These are phyloP conservation scores for Penaeus japonicus DNA, from an alignment of 1,140 invertebrate species.

Conservation along the genomic window DNA sequence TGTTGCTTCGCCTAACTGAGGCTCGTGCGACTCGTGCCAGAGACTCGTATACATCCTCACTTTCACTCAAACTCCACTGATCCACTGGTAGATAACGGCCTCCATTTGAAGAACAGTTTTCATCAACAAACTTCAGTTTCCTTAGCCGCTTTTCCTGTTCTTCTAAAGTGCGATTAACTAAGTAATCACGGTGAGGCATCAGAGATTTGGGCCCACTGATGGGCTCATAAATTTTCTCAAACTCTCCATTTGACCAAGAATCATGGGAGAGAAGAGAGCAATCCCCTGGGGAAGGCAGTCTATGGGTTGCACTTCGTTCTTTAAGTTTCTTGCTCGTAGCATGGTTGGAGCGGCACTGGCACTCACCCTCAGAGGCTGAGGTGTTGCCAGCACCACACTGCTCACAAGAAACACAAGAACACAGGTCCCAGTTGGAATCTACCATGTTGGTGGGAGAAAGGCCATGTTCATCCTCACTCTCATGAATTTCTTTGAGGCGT, in stretches of 20 bases:
- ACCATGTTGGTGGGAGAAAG: slow-evolving; percentile 11
- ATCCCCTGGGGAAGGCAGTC: not conserved
- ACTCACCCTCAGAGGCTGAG: slow-evolving; percentile 30
- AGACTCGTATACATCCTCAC: slow-evolving; percentile 52
- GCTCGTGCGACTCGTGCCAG: slow-evolving; percentile 34
- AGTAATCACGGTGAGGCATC: not conserved
- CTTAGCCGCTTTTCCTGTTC: slow-evolving; percentile 23
- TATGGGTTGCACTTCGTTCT: slow-evolving; percentile 1
- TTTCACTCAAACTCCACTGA: slow-evolving; percentile 54
- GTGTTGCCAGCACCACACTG: slow-evolving; percentile 22
- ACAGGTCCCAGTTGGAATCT: slow-evolving; percentile 53
- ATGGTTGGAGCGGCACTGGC: slow-evolving; percentile 15
- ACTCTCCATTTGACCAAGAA: slow-evolving; percentile 57
- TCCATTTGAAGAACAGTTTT: not conserved
- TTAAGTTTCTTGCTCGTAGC: slow-evolving; percentile 24
- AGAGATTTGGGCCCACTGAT: not conserved
- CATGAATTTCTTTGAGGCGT: slow-evolving; percentile 42
- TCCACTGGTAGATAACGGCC: slow-evolving; percentile 38
- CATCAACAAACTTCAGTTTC: slow-evolving; percentile 14
- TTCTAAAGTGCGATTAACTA: slow-evolving; percentile 32
- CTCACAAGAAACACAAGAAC: slow-evolving; percentile 56
- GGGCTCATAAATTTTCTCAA: slow-evolving; percentile 59
- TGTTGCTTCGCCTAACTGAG: not conserved
- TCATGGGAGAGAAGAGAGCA: slow-evolving; percentile 47
- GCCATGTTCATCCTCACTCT: slow-evolving; percentile 46